These are phyloP conservation scores for Phoebastria nigripes DNA, from an alignment of 2,797 vertebrate genomes.

Conservation along the genomic window DNA sequence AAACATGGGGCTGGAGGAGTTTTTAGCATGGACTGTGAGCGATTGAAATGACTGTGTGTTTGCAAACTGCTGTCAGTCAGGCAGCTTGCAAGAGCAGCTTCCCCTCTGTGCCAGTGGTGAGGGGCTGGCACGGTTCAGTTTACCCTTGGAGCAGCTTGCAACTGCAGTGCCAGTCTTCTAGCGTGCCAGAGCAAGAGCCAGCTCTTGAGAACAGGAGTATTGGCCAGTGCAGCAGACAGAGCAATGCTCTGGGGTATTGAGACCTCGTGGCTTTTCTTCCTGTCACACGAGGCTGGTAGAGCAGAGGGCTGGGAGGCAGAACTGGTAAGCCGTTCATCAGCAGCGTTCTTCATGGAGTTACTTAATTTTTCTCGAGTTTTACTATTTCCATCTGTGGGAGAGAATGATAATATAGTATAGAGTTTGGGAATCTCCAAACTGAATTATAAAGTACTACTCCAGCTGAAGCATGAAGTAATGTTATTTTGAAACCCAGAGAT, in stretches of 20 bases:
- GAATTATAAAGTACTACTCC: too few species aligned
- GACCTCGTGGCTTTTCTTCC: background rate
- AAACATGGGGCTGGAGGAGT: background rate
- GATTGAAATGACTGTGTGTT: background rate
- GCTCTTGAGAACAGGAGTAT: too few species aligned
- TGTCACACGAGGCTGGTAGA: background rate
- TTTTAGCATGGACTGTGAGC: background rate
- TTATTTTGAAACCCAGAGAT: background rate
- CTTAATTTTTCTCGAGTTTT: background rate
- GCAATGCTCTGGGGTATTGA: background rate
- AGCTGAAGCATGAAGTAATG: background rate
- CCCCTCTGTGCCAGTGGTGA: background rate
- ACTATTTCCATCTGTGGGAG: background rate
- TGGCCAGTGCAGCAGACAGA: background rate
- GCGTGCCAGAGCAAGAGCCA: background rate
- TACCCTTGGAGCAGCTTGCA: background rate
- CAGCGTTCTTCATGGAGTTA: background rate
- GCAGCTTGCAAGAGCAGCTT: background rate
- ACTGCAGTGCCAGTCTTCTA: background rate
- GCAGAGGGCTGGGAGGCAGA: background rate
- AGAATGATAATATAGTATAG: background rate
- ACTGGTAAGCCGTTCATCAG: background rate
- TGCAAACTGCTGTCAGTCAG: background rate
- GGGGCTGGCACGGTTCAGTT: background rate
- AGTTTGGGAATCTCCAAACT: background rate